These are phyloP conservation scores for Cynocephalus volans DNA, from an alignment of 2,113 vertebrate species.

Conservation along the genomic window DNA sequence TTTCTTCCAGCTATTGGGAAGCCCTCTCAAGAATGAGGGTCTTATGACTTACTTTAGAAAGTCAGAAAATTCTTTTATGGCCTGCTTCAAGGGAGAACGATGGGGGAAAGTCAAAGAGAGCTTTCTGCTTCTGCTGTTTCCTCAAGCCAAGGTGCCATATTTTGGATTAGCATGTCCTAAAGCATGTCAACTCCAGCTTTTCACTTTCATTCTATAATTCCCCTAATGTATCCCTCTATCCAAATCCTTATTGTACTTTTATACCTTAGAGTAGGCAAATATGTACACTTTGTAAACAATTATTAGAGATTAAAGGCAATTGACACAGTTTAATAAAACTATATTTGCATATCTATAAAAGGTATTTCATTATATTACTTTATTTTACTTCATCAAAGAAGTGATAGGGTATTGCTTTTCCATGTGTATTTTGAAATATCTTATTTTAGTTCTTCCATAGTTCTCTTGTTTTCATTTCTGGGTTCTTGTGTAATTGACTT, in stretches of 20 bases:
- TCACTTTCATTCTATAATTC: background rate
- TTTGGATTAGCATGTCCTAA: background rate
- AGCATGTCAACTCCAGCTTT: background rate
- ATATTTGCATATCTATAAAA: background rate
- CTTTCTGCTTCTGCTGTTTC: background rate
- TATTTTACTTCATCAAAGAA: background rate
- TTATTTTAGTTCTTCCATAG: background rate
- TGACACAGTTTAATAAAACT: background rate
- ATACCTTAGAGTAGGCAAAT: background rate
- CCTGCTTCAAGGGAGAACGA: background rate
- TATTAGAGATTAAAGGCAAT: background rate
- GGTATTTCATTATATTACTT: background rate
- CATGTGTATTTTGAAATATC: background rate
- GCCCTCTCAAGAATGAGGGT: background rate
- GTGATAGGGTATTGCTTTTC: background rate
- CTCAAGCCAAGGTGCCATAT: background rate
- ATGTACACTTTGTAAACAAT: background rate
- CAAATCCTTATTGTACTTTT: background rate
- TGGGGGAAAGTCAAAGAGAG: background rate
- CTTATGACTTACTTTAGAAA: background rate
- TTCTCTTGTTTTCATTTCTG: conserved; percentile 47
- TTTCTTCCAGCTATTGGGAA: background rate
- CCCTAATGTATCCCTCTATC: background rate
- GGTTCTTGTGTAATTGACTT: conserved; percentile 2
- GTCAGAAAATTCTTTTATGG: background rate